Evolutionary conservation across 1,140 invertebrate species (phyloP), one percentile per base, ranked within the genome.

Genomic region (Scaptomyza pallida): DNA sequence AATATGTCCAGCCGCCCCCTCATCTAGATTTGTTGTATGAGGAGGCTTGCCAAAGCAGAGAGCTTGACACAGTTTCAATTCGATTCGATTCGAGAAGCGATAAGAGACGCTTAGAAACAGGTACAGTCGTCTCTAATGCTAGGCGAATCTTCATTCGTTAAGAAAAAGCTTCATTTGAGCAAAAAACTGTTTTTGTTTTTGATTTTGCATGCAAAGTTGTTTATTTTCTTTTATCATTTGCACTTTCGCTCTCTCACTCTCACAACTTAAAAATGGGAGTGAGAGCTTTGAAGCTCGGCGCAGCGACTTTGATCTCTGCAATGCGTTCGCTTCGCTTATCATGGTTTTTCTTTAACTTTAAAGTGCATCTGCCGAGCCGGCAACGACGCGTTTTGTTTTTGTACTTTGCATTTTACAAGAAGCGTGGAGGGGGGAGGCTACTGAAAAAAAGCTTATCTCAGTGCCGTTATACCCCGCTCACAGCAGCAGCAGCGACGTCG

Each of bases 291-390:
- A 41, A 55, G 54, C 54, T 56, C 40, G 51, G 52, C 26, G 23
- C 64, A 35, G 79, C 59, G 61, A 75, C 75, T 82, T 82, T 83
- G 78, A 83, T 75, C 71, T 83, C 71, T 83, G 51, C 45, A 40
- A 1, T 5, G 33, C 1, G 12, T 37, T 30, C n/a, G 12, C 9
- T 23, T 37, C 21, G 15, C n/a, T 48, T 77, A 77, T 77, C 75
- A 44, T 30, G 50, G n/a, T n/a, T n/a, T n/a, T n/a, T n/a, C n/a
- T n/a, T n/a, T n/a, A n/a, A n/a, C n/a, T 15, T 15, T 41, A 41
- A 56, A 74, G 73, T 75, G 73, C 73, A 69, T 69, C 73, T 41
- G 41, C 6, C 37, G 13, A n/a, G 41, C 6, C 37, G 13, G 17
- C 35, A 35, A 21, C 35, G 51, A n/a, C 3, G 12, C 16, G 33